Evolutionary conservation across 2,113 vertebrate species (phyloP), one percentile per base, ranked within the genome.

Genomic region (Phoenicopterus ruber): DNA sequence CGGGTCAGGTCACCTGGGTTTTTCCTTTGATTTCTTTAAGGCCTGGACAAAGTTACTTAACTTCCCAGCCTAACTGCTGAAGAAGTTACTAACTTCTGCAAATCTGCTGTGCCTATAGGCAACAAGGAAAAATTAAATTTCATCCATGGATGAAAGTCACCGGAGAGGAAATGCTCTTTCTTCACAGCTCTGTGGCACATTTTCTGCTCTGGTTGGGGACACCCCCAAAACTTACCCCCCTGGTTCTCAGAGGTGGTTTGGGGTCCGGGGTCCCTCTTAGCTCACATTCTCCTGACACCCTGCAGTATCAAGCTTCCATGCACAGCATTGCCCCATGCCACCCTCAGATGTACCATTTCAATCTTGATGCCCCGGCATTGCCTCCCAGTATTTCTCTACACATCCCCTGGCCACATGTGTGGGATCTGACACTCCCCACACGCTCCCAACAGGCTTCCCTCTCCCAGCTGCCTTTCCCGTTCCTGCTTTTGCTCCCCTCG

Each of bases 11-110:
- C 83, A 94, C 74, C 66, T 62, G 78, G 73, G 86, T 50, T 91
- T 95, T 91, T 71, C 38, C 71, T 91, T 95, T 93, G 91, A 85
- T 95, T 95, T 97, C 78, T 78, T 92, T 70, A 32, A 87, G 84
- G 89, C 77, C 81, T 85, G 62, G 62, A 67, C 91, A 94, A 94
- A 88, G 89, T 95, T 80, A 85, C 81, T 91, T 85, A 87, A 91
- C 81, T 95, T 91, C 92, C 77, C 61, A 72, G 84, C 34, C 61
- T 93, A 82, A 58, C 61, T 82, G 54, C 49, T 72, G 81, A 66
- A 94, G 89, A 95, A 96, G 80, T 91, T 72, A 91, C 90, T 61
- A 90, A 94, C 44, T 95, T 94, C 87, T 97, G 46, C 42, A 86
- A 70, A 92, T 52, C 62, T 80, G 24, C 61, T 65, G 29, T 93